Conservation (phyloP, 2,797 vertebrate genomes). For the Philypnodon macrostomus region DNA sequence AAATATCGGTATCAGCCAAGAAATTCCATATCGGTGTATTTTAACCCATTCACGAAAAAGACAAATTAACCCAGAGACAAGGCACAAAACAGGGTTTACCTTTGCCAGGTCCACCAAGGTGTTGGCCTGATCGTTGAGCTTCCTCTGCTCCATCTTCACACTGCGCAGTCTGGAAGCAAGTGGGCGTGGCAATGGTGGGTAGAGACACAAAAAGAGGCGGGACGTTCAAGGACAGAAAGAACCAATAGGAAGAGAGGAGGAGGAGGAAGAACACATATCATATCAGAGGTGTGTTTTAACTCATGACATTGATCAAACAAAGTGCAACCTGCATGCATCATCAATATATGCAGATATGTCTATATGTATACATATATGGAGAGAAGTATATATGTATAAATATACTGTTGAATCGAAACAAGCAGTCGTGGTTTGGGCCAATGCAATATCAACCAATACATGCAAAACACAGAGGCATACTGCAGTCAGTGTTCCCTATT, state of each 20-base stretch:
- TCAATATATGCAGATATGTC: slow-evolving; percentile 43
- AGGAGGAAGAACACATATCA: slow-evolving; percentile 50
- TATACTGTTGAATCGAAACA: slow-evolving; percentile 39
- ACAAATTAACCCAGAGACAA: too few relatives aligned
- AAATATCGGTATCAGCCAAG: too few relatives aligned
- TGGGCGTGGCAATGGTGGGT: slow-evolving; percentile 11
- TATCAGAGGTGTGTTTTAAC: slow-evolving; percentile 57
- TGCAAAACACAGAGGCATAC: slow-evolving; percentile 76
- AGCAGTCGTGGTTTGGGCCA: slow-evolving; percentile 71
- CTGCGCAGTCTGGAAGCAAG: slow-evolving; percentile 80
- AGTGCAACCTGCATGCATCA: slow-evolving; percentile 71
- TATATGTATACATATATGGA: slow-evolving; percentile 54
- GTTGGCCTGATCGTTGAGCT: slow-evolving; percentile 92
- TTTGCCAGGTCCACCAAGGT: slow-evolving; percentile 90
- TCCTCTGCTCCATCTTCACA: slow-evolving; percentile 94
- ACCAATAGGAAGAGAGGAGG: slow-evolving; percentile 44
- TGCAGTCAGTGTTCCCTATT: slow-evolving; percentile 31
- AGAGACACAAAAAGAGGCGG: slow-evolving; percentile 9
- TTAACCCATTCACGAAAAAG: too few relatives aligned
- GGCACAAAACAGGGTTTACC: slow-evolving; percentile 58
- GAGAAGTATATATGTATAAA: slow-evolving; percentile 30
- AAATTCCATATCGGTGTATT: too few relatives aligned
- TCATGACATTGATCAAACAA: slow-evolving; percentile 42
- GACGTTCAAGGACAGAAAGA: slow-evolving; percentile 36
- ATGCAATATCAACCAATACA: slow-evolving; percentile 75